A percentile compares a stretch with the other conserved stretches of the same genome.
phyloP scores from a whole-genome alignment of 2,888 invertebrate species.

The Leptopilina myrica region DNA sequence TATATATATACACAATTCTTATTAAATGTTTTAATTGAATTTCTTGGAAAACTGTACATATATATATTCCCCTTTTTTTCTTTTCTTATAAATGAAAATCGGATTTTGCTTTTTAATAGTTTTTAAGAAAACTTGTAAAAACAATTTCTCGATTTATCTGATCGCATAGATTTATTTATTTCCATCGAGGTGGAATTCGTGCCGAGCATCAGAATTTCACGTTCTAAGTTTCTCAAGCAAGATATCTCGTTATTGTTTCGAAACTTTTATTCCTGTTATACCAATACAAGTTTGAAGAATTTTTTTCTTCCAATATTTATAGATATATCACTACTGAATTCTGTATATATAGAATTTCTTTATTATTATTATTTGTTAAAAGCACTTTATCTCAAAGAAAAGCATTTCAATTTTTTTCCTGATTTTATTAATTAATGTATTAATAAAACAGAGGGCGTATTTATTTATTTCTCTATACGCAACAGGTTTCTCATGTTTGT shows the following conservation, averaged over 20 bases:
- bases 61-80: no score
- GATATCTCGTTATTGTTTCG: constrained; percentile 37
- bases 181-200: constrained; percentile 13
- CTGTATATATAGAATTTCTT: not conserved
- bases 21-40: no score
- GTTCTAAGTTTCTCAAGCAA: constrained; percentile 18
- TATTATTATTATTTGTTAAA: not conserved
- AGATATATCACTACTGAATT: not conserved
- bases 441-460: no score
- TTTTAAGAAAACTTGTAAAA: not conserved
- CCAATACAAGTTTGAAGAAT: constrained; percentile 8
- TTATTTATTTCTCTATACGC: not conserved
- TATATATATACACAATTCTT: no score
- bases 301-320: not conserved
- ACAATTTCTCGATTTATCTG: constrained; percentile 21
- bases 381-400: no score
- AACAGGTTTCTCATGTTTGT: constrained; percentile 28
- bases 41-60: no score
- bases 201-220: constrained; percentile 28
- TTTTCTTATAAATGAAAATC: not conserved
- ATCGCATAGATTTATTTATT: constrained; percentile 37
- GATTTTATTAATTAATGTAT: no score
- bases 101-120: not conserved
- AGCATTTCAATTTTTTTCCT: no score
- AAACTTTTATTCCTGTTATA: constrained; percentile 30